Conservation (phyloP, 2,888 invertebrate species). For the Epirrhoe alternata region DNA sequence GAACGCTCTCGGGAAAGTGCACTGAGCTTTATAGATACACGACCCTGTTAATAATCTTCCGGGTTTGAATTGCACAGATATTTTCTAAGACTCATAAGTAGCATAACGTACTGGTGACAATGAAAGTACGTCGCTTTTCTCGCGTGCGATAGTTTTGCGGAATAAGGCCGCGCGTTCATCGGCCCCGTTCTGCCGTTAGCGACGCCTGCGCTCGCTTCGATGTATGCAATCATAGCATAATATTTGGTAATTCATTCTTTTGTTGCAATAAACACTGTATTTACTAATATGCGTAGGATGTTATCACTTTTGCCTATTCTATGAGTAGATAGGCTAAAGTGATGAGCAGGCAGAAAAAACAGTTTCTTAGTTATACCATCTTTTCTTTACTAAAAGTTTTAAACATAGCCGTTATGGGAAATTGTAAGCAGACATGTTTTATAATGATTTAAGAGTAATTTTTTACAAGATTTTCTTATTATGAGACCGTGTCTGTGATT, state of each 20-base stretch:
- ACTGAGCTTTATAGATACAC: slow-evolving; percentile 6
- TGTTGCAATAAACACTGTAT: slow-evolving; percentile 13
- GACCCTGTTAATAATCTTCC: slow-evolving; percentile 18
- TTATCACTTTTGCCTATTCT: neutral
- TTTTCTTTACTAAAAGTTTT: neutral
- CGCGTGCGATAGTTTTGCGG: slow-evolving; percentile 77
- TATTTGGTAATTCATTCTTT: slow-evolving; percentile 39
- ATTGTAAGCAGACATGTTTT: no score
- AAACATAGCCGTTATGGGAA: no score
- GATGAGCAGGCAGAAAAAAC: neutral
- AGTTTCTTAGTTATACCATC: neutral
- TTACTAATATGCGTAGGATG: slow-evolving; percentile 1
- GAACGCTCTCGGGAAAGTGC: neutral
- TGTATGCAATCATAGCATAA: slow-evolving; percentile 42
- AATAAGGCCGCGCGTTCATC: slow-evolving; percentile 84
- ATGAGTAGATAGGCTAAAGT: neutral
- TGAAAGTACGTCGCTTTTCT: slow-evolving; percentile 82
- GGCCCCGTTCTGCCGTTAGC: slow-evolving; percentile 80
- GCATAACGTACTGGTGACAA: slow-evolving; percentile 70
- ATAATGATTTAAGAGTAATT: no score
- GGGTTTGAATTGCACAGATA: slow-evolving; percentile 23
- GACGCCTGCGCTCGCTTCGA: slow-evolving; percentile 40
- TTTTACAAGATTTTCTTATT: no score
- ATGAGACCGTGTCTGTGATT: no score
- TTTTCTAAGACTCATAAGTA: slow-evolving; percentile 30